These are phyloP conservation scores for Eupithecia insigniata DNA, from an alignment of 2,888 invertebrate species.

Conservation along the genomic window DNA sequence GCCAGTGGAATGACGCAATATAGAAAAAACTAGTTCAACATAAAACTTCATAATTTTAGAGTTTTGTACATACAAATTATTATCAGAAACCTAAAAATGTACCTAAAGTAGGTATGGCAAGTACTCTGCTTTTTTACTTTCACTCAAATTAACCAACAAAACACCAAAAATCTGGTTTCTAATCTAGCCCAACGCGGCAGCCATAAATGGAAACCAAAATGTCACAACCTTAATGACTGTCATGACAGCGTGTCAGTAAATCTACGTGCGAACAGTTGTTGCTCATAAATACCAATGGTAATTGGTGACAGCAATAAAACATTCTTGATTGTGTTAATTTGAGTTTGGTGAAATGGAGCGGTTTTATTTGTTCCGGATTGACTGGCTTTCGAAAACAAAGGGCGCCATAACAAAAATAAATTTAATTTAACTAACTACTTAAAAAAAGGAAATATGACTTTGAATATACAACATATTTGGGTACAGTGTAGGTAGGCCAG, in stretches of 20 bases:
- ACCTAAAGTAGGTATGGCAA: not conserved
- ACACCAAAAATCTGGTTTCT: not conserved
- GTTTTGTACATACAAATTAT: not conserved
- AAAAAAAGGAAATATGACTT: not conserved
- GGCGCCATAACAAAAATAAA: not conserved
- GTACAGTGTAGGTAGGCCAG: no score
- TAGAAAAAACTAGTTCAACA: not conserved
- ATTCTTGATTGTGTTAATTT: constrained; percentile 46
- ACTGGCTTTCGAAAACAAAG: constrained; percentile 4
- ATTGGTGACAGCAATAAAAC: constrained; percentile 43
- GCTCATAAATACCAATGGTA: constrained; percentile 61
- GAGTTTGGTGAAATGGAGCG: constrained; percentile 31
- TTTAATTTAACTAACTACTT: not conserved
- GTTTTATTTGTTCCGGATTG: constrained; percentile 8
- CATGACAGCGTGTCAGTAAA: constrained; percentile 52
- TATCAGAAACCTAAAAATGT: not conserved
- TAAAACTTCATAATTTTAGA: not conserved
- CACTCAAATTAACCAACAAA: not conserved
- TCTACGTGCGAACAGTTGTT: constrained; percentile 67
- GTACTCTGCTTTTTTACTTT: not conserved
- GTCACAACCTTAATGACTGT: constrained; percentile 1
- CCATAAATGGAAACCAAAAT: constrained; percentile 7
- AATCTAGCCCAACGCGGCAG: not conserved
- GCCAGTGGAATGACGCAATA: not conserved
- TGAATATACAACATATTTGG: not conserved